These are phyloP conservation scores for Callipepla californica DNA, from an alignment of 2,113 vertebrate species.

Conservation along the genomic window DNA sequence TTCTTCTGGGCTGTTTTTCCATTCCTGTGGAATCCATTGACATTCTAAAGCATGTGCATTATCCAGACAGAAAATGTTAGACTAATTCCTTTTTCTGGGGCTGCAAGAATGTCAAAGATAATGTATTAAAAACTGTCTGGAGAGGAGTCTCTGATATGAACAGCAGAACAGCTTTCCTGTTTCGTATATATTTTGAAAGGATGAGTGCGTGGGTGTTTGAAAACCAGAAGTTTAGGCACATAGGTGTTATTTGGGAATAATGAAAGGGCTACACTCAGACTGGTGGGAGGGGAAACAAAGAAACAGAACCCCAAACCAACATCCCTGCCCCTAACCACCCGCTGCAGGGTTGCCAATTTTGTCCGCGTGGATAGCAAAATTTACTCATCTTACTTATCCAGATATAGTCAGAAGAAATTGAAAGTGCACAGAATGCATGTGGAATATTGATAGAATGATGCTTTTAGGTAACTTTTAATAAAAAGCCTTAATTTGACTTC, in stretches of 20 bases:
- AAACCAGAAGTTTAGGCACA: neutral
- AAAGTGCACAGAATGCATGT: neutral
- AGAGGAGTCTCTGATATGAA: neutral
- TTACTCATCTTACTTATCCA: neutral
- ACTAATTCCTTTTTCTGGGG: neutral
- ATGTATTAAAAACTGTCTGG: neutral
- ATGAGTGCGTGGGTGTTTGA: neutral
- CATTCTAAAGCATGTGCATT: accelerated
- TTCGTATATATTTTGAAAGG: neutral
- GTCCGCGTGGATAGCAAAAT: neutral
- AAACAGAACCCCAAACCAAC: neutral
- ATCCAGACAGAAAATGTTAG: neutral
- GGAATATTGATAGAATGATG: neutral
- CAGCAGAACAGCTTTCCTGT: neutral
- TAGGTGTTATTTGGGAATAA: neutral
- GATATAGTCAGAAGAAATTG: neutral
- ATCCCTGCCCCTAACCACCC: neutral
- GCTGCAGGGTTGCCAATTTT: neutral
- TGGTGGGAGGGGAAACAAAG: too few species aligned
- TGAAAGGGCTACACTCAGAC: neutral
- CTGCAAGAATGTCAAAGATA: neutral
- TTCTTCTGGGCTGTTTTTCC: neutral
- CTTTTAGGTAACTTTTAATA: neutral
- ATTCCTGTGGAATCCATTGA: neutral
- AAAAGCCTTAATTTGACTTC: neutral